Percentiles rank a stretch among this genome's conserved stretches.
Conservation (phyloP, 1,140 invertebrate genomes). For the Bombyx mandarina region DNA sequence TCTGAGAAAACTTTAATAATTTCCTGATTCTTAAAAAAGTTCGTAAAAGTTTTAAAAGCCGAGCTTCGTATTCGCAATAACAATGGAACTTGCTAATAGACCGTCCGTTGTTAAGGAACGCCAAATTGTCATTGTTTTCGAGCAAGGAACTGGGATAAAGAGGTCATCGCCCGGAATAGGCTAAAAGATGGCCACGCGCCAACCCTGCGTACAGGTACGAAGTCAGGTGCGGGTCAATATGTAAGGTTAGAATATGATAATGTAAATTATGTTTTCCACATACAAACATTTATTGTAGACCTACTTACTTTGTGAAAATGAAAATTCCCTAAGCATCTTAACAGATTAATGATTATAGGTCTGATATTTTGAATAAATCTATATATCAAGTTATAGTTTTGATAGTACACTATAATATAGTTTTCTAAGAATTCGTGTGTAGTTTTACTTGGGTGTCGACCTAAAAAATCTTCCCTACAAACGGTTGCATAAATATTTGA, state of each 20-base stretch:
- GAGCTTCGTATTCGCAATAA: neutral
- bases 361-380: too few relatives aligned
- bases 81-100: slow-evolving; percentile 3
- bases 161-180: slow-evolving; percentile 9
- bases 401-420: too few relatives aligned
- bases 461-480: too few relatives aligned
- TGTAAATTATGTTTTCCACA: neutral
- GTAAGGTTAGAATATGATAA: neutral
- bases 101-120: slow-evolving; percentile 4
- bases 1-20: neutral
- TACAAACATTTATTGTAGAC: neutral
- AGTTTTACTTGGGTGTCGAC: too few relatives aligned
- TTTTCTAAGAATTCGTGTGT: too few relatives aligned
- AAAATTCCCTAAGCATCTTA: neutral
- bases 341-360: too few relatives aligned
- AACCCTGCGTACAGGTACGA: slow-evolving; percentile 1
- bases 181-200: slow-evolving; percentile 5
- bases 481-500: too few relatives aligned
- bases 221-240: neutral
- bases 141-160: slow-evolving; percentile 5
- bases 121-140: slow-evolving; percentile 6
- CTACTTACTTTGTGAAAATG: neutral
- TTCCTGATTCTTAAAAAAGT: neutral
- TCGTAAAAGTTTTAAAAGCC: neutral
- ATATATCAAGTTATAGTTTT: too few relatives aligned